phyloP scores from a whole-genome alignment of 2,888 invertebrate genomes.

The Lasioglossum zephyrum region DNA sequence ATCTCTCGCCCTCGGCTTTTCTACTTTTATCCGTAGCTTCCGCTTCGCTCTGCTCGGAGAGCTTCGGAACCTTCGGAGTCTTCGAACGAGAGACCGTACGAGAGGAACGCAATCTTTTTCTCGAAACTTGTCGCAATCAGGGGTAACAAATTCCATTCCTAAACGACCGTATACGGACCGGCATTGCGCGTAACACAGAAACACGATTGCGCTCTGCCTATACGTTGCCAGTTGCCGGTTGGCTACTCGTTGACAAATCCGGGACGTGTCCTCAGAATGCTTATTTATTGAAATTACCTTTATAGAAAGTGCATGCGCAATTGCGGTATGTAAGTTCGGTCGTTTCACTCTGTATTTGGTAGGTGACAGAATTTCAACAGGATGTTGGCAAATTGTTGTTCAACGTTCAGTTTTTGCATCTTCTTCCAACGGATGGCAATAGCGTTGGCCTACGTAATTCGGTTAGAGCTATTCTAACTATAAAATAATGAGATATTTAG shows the following conservation, averaged over 20 bases:
- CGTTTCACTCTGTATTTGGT: slow-evolving; percentile 14
- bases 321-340: not conserved
- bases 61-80: slow-evolving; percentile 1
- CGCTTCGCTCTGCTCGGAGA: not conserved
- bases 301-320: slow-evolving; percentile 17
- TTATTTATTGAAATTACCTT: slow-evolving; percentile 53
- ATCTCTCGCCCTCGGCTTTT: slow-evolving; percentile 48
- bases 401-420: not conserved
- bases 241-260: slow-evolving; percentile 43
- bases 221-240: slow-evolving; percentile 2
- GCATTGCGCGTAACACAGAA: slow-evolving; percentile 27
- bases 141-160: slow-evolving; percentile 62
- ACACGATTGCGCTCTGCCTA: slow-evolving; percentile 35
- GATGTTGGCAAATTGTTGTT: slow-evolving; percentile 1
- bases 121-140: slow-evolving; percentile 60
- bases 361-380: slow-evolving; percentile 10
- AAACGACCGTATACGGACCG: slow-evolving; percentile 41
- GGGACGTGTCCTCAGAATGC: slow-evolving; percentile 23
- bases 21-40: slow-evolving; percentile 17
- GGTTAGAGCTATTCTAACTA: not conserved
- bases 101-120: slow-evolving; percentile 45
- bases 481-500: no score
- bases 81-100: slow-evolving; percentile 16
- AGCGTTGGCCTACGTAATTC: not conserved
- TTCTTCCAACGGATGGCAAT: not conserved